These are phyloP conservation scores for Ifrita kowaldi DNA, from an alignment of 2,113 vertebrate genomes.

Conservation along the genomic window DNA sequence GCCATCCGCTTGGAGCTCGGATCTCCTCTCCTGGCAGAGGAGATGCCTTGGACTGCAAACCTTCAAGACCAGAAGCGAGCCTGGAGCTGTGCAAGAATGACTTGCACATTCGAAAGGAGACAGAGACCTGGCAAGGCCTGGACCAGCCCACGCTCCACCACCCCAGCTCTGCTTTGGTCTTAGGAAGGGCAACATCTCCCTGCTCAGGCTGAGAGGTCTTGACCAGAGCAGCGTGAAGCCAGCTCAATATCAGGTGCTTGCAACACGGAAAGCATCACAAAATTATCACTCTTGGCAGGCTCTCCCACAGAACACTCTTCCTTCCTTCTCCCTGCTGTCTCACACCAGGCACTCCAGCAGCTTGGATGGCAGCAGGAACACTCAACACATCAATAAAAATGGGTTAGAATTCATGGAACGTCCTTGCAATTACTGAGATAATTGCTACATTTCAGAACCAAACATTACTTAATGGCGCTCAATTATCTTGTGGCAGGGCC, in stretches of 20 bases:
- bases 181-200: not conserved
- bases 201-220: not conserved
- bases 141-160: not conserved
- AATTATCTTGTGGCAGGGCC: constrained; percentile 52
- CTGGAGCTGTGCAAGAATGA: not conserved
- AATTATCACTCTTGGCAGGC: not conserved
- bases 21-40: not conserved
- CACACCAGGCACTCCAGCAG: not conserved
- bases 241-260: not conserved
- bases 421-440: constrained; percentile 36
- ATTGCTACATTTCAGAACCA: constrained; percentile 57
- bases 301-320: not conserved
- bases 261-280: not conserved
- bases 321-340: not conserved
- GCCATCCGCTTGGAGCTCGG: not conserved
- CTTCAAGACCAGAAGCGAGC: not conserved
- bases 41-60: not conserved
- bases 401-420: constrained; percentile 34
- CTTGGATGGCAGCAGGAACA: not conserved
- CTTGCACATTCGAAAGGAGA: not conserved
- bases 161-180: not conserved
- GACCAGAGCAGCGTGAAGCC: not conserved
- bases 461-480: constrained; percentile 25
- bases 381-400: not conserved
- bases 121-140: not conserved